phyloP scores from a whole-genome alignment of 2,797 vertebrate species.

The Gymnoscopelus microlampas region DNA sequence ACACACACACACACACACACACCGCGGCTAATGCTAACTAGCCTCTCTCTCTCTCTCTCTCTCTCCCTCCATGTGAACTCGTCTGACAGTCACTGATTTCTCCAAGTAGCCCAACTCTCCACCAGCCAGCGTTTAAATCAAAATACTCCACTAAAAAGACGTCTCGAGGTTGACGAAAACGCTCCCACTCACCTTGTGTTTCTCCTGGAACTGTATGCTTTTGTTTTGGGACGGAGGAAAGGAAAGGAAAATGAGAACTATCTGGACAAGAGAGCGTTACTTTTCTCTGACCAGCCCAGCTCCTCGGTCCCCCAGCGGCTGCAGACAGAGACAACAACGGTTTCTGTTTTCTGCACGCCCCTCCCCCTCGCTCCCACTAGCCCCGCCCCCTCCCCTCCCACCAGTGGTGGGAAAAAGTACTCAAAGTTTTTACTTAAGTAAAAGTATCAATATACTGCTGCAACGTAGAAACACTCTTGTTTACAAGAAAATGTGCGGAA shows the following conservation, averaged over 20 bases:
- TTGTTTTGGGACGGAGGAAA: not conserved
- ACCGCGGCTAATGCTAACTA: conserved; percentile 39
- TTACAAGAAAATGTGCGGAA: too few relatives aligned
- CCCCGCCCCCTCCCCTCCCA: too few relatives aligned
- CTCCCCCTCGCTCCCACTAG: conserved; percentile 37
- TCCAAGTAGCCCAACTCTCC: not conserved
- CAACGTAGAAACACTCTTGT: too few relatives aligned
- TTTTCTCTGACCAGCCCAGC: conserved; percentile 33
- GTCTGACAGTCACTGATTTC: conserved; percentile 61
- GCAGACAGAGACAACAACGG: conserved; percentile 61
- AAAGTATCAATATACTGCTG: too few relatives aligned
- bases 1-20: not conserved
- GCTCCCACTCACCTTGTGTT: conserved; percentile 54
- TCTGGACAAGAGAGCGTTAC: conserved; percentile 19
- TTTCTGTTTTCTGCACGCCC: conserved; percentile 5
- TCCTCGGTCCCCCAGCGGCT: conserved; percentile 49
- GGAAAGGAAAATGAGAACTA: conserved; percentile 12
- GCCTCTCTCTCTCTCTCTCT: conserved; percentile 41
- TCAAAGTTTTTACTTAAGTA: too few relatives aligned
- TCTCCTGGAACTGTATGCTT: conserved; percentile 12
- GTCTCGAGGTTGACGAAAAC: conserved; percentile 25
- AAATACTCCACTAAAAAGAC: too few relatives aligned
- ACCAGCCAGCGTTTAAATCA: too few relatives aligned
- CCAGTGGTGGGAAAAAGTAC: too few relatives aligned
- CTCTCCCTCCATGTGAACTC: conserved; percentile 52